Base-by-base conservation (phyloP, 23 tunicate species). In the Corella eumyota region DNA sequence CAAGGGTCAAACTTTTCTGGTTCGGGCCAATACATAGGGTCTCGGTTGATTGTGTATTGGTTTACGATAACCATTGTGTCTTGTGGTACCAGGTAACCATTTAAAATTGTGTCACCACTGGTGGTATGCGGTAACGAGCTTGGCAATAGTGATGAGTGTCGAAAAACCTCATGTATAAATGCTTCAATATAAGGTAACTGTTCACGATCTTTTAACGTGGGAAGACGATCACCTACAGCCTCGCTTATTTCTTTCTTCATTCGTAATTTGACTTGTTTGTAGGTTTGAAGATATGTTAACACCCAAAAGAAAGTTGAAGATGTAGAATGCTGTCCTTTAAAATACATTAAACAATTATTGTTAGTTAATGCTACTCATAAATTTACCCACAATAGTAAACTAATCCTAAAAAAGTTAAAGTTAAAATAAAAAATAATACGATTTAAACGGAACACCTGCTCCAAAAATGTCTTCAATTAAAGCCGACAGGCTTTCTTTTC, bases 1-100 rank as follows among this genome's bases (percentile, higher is more conserved):
- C 44, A 44, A 1, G 81, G 81, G 9, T 75, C 51, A 23, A 75
- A 75, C 6, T 49, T 13, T 6, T 75, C 71, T 17, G 81, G 81
- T 23, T 75, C 45, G 0, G 56, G 45, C 81, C 81, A 75, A 20
- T 46, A 46, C 31, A 30, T 34, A 5, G 28, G 26, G 57, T 75
- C 81, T 0, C 58, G 62, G 49, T 75, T 75, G 7, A 51, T 58
- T 6, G 81, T 33, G 52, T 75, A 75, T 34, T 75, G 81, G 56
- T 65, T 67, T 15, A 75, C 46, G 51, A 75, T 68, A 27, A 75
- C 69, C 79, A 73, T 62, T 33, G 61, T 73, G 69, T 37, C 60
- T 52, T 63, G 26, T 47, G 69, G 69, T 9, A 73, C 44, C 33
- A 32, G 33, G 35, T 62, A 73, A 0, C 70, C 79, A 34, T 48